Evolutionary conservation across 2,797 vertebrate species (phyloP).

Genomic region (Anas georgica): DNA sequence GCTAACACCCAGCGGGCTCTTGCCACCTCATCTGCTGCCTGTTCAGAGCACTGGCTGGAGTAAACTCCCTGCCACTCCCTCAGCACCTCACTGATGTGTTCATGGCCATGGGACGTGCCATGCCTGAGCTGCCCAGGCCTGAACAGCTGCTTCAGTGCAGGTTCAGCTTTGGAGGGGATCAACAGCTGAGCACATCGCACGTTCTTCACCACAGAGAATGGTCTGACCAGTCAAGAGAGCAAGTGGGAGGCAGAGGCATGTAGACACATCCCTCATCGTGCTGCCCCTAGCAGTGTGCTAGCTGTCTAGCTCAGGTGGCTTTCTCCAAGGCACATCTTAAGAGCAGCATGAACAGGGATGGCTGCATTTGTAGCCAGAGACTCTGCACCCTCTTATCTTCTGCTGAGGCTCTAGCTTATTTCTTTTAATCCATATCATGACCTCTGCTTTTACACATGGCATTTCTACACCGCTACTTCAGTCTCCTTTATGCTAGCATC

Average conservation of each 20-base stretch:
- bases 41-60: background rate
- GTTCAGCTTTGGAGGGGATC: background rate
- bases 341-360: background rate
- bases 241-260: background rate
- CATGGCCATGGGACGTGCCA: background rate
- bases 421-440: background rate
- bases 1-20: background rate
- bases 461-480: background rate
- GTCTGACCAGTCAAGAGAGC: background rate
- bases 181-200: background rate
- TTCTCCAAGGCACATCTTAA: background rate
- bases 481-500: background rate
- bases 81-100: rapidly evolving
- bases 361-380: background rate
- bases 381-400: background rate
- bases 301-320: background rate
- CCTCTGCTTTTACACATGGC: background rate
- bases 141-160: background rate
- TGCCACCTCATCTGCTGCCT: background rate
- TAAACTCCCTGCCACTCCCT: background rate
- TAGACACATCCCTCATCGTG: background rate
- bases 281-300: background rate
- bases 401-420: background rate
- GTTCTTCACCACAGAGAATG: background rate
- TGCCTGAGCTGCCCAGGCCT: background rate